Conservation (phyloP, 1,140 invertebrate species). For the Pseudomyrmex sp. region DNA sequence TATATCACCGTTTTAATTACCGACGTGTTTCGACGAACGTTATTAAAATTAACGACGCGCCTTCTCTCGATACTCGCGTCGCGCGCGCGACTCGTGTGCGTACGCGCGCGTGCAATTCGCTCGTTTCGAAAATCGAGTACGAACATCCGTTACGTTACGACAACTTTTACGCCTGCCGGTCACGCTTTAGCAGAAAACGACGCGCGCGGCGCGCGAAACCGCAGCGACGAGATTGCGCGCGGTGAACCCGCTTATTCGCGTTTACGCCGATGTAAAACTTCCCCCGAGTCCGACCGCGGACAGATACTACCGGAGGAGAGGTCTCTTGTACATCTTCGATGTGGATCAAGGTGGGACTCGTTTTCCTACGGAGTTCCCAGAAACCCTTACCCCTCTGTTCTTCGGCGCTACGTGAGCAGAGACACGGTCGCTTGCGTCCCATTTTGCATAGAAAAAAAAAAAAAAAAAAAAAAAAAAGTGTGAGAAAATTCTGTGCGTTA, state of each 20-base stretch:
- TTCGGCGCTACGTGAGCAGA: background rate
- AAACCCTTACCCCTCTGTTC: slow-evolving; percentile 44
- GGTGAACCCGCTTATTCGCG: slow-evolving; percentile 76
- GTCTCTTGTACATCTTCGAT: slow-evolving; percentile 50
- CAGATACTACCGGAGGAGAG: slow-evolving; percentile 30
- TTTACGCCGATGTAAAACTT: slow-evolving; percentile 72
- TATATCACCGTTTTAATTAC: background rate
- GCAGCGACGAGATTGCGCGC: slow-evolving; percentile 75
- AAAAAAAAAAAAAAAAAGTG: background rate
- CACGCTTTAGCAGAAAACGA: slow-evolving; percentile 73
- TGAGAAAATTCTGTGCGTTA: slow-evolving; percentile 37
- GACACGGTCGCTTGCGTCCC: slow-evolving; percentile 29
- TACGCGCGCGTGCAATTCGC: background rate
- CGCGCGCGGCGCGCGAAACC: slow-evolving; percentile 70
- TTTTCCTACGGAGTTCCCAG: slow-evolving; percentile 67
- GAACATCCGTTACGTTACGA: slow-evolving; percentile 70
- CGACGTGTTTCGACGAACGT: background rate
- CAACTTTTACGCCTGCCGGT: slow-evolving; percentile 43
- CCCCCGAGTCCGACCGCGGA: slow-evolving; percentile 27
- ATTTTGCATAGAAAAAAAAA: background rate
- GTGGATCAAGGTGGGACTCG: slow-evolving; percentile 73
- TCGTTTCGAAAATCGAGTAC: slow-evolving; percentile 64
- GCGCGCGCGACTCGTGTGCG: background rate
- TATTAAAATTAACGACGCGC: background rate
- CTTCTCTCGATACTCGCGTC: slow-evolving; percentile 56